phyloP scores from a whole-genome alignment of 35 echinoderm and acorn worm genomes.

The Strongylocentrotus purpuratus region DNA sequence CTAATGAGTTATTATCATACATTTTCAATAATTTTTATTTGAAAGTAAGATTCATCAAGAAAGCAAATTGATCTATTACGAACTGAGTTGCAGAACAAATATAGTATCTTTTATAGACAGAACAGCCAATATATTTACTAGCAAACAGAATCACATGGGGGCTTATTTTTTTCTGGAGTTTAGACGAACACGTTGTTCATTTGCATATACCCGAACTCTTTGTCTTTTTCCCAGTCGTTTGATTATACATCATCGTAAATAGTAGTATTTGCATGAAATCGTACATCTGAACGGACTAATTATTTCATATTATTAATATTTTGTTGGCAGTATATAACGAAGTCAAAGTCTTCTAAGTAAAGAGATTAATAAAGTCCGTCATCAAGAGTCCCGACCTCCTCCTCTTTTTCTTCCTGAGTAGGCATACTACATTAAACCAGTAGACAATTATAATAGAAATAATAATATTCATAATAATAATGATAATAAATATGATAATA shows the following conservation, averaged over 20 bases:
- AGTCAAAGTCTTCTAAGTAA: no score
- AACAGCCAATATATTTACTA: constrained; percentile 16
- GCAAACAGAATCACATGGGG: constrained; percentile 50
- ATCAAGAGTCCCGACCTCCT: no score
- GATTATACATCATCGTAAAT: not conserved
- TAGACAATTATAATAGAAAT: no score
- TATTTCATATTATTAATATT: no score
- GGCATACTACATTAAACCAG: no score
- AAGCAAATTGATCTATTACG: not conserved
- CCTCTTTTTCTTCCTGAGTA: no score
- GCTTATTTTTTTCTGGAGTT: not conserved
- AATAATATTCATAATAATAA: no score
- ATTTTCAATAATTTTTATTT: not conserved
- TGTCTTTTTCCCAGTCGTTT: constrained; percentile 1
- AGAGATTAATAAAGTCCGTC: no score
- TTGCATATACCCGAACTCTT: not conserved
- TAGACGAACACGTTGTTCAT: constrained; percentile 10
- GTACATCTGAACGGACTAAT: no score
- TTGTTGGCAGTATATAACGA: no score
- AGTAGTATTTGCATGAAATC: no score
- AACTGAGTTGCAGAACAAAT: not conserved
- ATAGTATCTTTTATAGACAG: not conserved
- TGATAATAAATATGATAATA: no score
- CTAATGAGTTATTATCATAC: not conserved
- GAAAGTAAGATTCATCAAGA: not conserved